Evolutionary conservation across 1,140 invertebrate genomes (phyloP), one percentile per base, ranked within the genome.

Genomic region (Dinoponera quadriceps): DNA sequence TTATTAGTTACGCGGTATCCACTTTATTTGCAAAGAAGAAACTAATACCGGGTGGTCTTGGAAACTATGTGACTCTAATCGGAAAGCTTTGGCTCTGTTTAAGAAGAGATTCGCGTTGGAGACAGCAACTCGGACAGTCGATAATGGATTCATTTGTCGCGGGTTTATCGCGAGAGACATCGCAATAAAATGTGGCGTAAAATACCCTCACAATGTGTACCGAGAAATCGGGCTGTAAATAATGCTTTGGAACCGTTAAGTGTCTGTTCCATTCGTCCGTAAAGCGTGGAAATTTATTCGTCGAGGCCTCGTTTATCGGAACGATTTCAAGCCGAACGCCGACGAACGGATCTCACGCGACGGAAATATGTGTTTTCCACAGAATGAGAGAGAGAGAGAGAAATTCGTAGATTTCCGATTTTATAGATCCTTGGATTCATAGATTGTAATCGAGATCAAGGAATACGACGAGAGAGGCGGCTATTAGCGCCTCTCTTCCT

Each of bases 281-380:
- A 80, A 80, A 48, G 51, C 22, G 22, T 78, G 29, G 63, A 71
- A 69, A 80, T 80, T 80, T 69, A 80, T 80, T 80, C 51, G 18
- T 69, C 65, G 33, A 9, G 11, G 20, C 0, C 27, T 3, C n/a
- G 16, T 66, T 59, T 80, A 69, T 80, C 25, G 16, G 51, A 18
- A 48, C 63, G 22, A 51, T 49, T 51, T 25, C 16, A 16, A 66
- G 27, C 0, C 14, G 27, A 33, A n/a, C 16, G n/a, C 63, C 14
- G 44, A 20, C 14, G 14, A 38, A 22, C 3, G 38, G 11, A 9
- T 33, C 33, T 33, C 33, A 33, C 33, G 33, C n/a, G 33, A 33
- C 7, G 33, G 33, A 33, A 7, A 33, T n/a, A n/a, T n/a, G n/a
- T n/a, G n/a, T n/a, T n/a, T n/a, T n/a, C n/a, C n/a, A n/a, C n/a